Percentiles rank a stretch among this genome's conserved stretches.
These are phyloP conservation scores for Drosophila birchii DNA, from an alignment of 2,888 invertebrate genomes.

Conservation along the genomic window DNA sequence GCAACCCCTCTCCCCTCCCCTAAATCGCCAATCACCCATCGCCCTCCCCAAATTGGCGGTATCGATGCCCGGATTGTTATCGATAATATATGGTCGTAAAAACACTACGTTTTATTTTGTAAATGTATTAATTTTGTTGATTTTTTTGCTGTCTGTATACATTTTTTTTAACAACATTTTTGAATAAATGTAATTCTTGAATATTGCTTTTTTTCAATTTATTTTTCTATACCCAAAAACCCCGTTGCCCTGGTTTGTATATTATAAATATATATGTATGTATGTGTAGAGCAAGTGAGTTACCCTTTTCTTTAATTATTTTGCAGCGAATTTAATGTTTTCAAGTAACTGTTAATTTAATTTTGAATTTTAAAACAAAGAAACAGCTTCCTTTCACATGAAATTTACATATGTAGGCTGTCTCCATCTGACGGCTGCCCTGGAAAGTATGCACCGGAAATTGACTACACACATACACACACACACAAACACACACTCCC, in stretches of 20 bases:
- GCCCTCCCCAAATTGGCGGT: conserved; percentile 36
- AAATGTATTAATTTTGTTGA: conserved; percentile 81
- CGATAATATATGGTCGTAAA: conserved; percentile 75
- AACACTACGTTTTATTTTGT: conserved; percentile 74
- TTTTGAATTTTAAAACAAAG: not conserved
- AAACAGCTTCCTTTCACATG: not conserved
- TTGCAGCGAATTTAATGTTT: not conserved
- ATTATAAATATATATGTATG: not conserved
- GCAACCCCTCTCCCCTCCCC: conserved; percentile 15
- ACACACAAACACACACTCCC: too few species aligned
- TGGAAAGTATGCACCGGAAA: conserved; percentile 28
- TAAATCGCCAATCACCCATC: conserved; percentile 33
- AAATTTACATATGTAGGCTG: conserved; percentile 4
- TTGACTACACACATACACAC: not conserved
- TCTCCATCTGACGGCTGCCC: conserved; percentile 16
- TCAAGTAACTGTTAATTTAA: not conserved
- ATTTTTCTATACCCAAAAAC: not conserved
- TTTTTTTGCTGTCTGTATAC: conserved; percentile 81
- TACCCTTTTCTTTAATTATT: too few species aligned
- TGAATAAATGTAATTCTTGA: conserved; percentile 80
- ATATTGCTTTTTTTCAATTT: conserved; percentile 49
- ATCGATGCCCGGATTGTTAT: conserved; percentile 64
- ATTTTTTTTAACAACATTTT: conserved; percentile 79
- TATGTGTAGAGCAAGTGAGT: not conserved
- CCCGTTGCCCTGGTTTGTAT: conserved; percentile 21